Base-by-base conservation (phyloP, 1,140 invertebrate species). In the Odontomachus brunneus region DNA sequence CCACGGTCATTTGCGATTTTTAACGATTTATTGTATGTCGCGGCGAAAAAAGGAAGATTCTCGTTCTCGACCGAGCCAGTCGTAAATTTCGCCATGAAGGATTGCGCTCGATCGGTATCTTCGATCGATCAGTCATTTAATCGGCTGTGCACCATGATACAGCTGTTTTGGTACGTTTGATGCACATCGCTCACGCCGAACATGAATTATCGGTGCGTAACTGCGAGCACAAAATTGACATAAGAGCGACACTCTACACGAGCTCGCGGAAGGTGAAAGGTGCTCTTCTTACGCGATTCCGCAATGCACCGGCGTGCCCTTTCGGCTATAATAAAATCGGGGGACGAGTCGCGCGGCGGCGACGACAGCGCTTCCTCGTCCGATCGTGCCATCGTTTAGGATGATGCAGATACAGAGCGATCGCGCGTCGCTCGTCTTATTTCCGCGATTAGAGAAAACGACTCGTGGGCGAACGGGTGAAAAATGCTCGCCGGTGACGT, bases 261-360 rank as follows among this genome's bases (percentile, higher is more conserved):
- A 55, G 59, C 67, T n/a, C 48, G 53, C 24, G 73, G 63, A 90
- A 92, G 91, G 90, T 91, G 90, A 92, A 91, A 91, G 90, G 90
- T 92, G 89, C 29, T 92, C 90, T 90, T 92, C 90, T 92, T 92
- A 92, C 90, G 91, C 91, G 91, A 93, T 90, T 92, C 86, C 90
- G 91, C 88, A 91, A 90, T 91, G 86, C 63, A 63, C n/a, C 86
- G 74, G 82, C 60, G 75, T 92, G 90, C 88, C 90, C 90, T 91
- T 91, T 92, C 86, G 80, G 78, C 60, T 73, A 69, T 82, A 89
- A 89, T 89, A 89, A 87, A 86, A 89, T 81, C 71, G 51, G 65
- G 29, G 12, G 49, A 33, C 4, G 51, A 17, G 51, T 5, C 15
- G 51, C 1, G 51, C 4, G n/a, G 5, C 15, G n/a, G n/a, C 29